Conservation (phyloP, 2,113 vertebrate genomes). For the Myiopsitta monachus region DNA sequence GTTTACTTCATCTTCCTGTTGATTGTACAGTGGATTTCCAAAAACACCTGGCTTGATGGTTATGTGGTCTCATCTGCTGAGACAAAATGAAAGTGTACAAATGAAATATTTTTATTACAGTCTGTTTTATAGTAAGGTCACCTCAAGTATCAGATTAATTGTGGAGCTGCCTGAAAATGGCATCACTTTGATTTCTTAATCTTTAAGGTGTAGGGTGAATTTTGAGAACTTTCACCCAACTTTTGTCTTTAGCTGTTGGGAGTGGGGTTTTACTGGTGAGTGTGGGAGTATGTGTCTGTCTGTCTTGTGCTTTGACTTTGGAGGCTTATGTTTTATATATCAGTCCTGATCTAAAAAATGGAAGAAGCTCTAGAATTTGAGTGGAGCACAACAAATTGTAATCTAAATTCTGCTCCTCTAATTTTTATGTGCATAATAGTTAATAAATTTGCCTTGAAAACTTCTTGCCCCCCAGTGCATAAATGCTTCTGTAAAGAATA, state of each 20-base stretch:
- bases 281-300: neutral
- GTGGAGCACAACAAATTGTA: neutral
- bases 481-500: neutral
- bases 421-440: neutral
- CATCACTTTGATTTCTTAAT: neutral
- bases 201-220: neutral
- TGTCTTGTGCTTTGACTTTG: neutral
- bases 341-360: neutral
- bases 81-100: neutral
- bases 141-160: neutral
- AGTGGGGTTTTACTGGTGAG: neutral
- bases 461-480: neutral
- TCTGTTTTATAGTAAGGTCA: neutral
- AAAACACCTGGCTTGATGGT: neutral
- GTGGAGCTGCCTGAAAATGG: neutral
- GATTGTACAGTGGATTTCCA: conserved; percentile 13
- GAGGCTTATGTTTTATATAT: neutral
- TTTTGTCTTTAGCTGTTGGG: neutral
- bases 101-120: neutral
- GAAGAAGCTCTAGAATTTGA: neutral
- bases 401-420: neutral
- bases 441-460: neutral
- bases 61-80: neutral
- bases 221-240: neutral
- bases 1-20: neutral